A percentile compares a stretch with the other conserved stretches of the same genome.
phyloP scores from a whole-genome alignment of 2,113 vertebrate species.

The Ariopsis seemanni region DNA sequence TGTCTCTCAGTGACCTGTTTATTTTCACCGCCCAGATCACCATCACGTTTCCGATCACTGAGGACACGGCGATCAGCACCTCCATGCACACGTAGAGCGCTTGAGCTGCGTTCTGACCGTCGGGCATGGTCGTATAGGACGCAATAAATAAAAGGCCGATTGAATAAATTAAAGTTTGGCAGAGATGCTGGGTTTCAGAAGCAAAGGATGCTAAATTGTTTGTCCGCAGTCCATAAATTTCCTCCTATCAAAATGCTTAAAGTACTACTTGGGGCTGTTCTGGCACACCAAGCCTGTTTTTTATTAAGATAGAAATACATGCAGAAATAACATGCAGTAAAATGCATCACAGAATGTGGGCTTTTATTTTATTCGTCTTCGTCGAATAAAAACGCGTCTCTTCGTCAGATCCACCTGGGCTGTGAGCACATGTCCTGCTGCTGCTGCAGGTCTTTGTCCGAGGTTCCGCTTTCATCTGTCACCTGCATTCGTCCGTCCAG shows the following conservation, averaged over 20 bases:
- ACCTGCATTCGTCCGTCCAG: slow-evolving; percentile 13
- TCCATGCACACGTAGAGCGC: slow-evolving; percentile 91
- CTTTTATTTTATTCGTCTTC: background rate
- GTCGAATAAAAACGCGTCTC: slow-evolving; percentile 38
- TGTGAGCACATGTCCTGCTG: slow-evolving; percentile 51
- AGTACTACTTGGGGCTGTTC: background rate
- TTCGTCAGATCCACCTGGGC: slow-evolving; percentile 64
- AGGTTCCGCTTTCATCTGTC: slow-evolving; percentile 29
- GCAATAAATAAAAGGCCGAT: background rate
- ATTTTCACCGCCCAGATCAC: slow-evolving; percentile 98
- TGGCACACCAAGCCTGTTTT: slow-evolving; percentile 4
- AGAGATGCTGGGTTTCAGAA: slow-evolving; percentile 3
- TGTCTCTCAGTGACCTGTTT: slow-evolving; percentile 89
- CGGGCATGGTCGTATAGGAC: slow-evolving; percentile 72
- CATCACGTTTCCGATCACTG: slow-evolving; percentile 93
- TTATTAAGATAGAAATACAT: background rate
- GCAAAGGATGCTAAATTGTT: slow-evolving; percentile 21
- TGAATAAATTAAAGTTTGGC: slow-evolving; percentile 1
- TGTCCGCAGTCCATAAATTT: slow-evolving; percentile 32
- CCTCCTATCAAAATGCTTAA: background rate
- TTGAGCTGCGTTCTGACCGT: slow-evolving; percentile 74
- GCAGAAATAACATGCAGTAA: background rate
- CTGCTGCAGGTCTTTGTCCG: slow-evolving; percentile 41
- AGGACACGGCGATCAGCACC: slow-evolving; percentile 88
- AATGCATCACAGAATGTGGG: slow-evolving; percentile 8